phyloP scores from a whole-genome alignment of 1,140 invertebrate genomes.

The Maniola jurtina region DNA sequence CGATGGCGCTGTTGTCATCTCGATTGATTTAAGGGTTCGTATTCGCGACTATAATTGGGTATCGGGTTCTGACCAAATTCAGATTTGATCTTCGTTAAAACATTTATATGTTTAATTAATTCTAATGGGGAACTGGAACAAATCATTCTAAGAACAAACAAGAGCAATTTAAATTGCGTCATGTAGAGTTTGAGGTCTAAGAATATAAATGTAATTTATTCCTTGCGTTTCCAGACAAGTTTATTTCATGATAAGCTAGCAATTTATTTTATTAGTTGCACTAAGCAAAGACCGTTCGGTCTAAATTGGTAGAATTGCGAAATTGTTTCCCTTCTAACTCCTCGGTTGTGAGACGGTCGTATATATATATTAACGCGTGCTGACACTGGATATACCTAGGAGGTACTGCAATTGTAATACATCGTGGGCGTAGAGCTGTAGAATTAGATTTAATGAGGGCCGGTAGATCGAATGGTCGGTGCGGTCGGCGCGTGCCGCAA shows the following conservation, averaged over 20 bases:
- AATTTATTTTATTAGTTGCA: background rate
- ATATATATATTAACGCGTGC: conserved; percentile 21
- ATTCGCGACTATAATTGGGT: conserved; percentile 58
- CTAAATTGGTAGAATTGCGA: conserved; percentile 30
- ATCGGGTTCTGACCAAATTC: conserved; percentile 31
- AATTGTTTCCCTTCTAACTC: conserved; percentile 33
- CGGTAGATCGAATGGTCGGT: conserved; percentile 58
- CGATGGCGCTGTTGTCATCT: conserved; percentile 38
- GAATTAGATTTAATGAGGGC: conserved; percentile 50
- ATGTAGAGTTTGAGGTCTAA: background rate
- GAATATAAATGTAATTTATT: background rate
- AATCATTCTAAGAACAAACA: conserved; percentile 9
- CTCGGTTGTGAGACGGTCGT: conserved; percentile 18
- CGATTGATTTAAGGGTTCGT: conserved; percentile 51
- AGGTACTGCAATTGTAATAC: conserved; percentile 18
- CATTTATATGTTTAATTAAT: conserved; percentile 13
- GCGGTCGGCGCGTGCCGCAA: conserved; percentile 71
- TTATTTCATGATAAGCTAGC: too few relatives aligned
- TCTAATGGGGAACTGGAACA: background rate
- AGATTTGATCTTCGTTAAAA: conserved; percentile 25
- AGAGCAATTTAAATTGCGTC: background rate
- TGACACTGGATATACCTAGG: conserved; percentile 10
- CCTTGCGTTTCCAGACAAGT: too few relatives aligned
- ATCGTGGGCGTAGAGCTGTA: conserved; percentile 34
- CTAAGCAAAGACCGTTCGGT: conserved; percentile 6